These are phyloP conservation scores for Ciconia maguari DNA, from an alignment of 2,113 vertebrate genomes.

Conservation along the genomic window DNA sequence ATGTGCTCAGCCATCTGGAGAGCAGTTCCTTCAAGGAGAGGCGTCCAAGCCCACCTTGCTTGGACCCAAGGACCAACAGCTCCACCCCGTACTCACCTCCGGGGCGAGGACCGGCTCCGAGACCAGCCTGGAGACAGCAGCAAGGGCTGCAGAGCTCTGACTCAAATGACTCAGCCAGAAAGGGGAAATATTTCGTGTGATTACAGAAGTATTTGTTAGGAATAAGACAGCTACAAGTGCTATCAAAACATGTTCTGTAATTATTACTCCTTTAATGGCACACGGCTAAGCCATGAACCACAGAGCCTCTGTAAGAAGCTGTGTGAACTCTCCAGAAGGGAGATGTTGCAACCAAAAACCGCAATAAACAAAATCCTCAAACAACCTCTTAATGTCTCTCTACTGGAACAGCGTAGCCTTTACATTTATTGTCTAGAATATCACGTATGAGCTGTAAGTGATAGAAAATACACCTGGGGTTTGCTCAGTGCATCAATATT, in stretches of 20 bases:
- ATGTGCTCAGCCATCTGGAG: background rate
- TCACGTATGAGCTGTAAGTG: background rate
- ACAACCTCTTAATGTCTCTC: background rate
- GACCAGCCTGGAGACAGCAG: background rate
- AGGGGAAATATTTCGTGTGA: background rate
- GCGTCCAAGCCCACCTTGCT: background rate
- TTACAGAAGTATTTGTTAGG: background rate
- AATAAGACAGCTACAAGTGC: background rate
- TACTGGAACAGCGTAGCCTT: background rate
- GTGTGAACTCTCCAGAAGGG: background rate
- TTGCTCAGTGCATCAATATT: background rate
- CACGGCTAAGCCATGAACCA: background rate
- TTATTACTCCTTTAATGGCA: background rate
- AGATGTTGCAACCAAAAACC: background rate
- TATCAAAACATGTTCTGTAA: background rate
- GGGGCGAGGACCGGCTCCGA: accelerated
- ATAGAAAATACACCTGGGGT: background rate
- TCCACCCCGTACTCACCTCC: background rate
- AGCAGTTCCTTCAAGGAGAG: background rate
- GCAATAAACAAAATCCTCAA: background rate
- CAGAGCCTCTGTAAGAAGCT: background rate
- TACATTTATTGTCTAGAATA: background rate
- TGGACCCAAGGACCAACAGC: background rate
- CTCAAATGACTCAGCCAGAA: background rate
- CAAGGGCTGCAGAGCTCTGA: background rate